A percentile compares a stretch with the other conserved stretches of the same genome.
phyloP scores from a whole-genome alignment of 2,113 vertebrate genomes.

The Entelurus aequoreus region DNA sequence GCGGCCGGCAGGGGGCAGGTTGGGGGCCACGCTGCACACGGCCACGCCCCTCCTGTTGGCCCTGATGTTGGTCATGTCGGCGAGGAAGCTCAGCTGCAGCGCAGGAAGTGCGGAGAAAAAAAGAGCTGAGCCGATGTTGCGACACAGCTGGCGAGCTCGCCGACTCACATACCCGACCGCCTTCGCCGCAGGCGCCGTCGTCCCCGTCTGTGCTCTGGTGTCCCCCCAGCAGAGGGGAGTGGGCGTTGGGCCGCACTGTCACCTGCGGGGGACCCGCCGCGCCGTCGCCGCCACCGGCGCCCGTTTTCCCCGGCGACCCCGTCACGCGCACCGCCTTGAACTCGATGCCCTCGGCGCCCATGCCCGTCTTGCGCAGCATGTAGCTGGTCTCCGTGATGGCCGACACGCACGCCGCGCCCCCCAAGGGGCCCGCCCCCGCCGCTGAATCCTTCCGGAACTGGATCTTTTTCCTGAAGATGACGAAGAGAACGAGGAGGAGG shows the following conservation, averaged over 20 bases:
- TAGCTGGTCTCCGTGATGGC: conserved; percentile 63
- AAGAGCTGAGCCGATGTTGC: not conserved
- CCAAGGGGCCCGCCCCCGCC: conserved; percentile 30
- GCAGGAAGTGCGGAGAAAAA: not conserved
- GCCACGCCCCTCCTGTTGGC: conserved; percentile 84
- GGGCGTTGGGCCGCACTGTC: conserved; percentile 85
- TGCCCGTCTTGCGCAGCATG: conserved; percentile 82
- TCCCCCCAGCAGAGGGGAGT: conserved; percentile 64
- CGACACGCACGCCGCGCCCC: conserved; percentile 39
- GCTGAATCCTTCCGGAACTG: conserved; percentile 84
- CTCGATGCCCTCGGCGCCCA: conserved; percentile 70
- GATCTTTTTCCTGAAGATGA: conserved; percentile 86
- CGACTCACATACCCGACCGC: conserved; percentile 43
- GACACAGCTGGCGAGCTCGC: not conserved
- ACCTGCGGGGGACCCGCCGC: conserved; percentile 83
- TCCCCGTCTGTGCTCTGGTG: conserved; percentile 22
- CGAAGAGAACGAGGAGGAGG: conserved; percentile 79
- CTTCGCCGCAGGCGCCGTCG: conserved; percentile 52
- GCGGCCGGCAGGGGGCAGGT: conserved; percentile 71
- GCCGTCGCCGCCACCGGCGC: conserved; percentile 63
- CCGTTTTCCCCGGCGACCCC: conserved; percentile 66
- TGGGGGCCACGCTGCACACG: conserved; percentile 94
- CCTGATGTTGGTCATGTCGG: conserved; percentile 79
- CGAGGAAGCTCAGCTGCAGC: conserved; percentile 84
- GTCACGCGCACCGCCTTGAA: conserved; percentile 77